A percentile compares a stretch with the other conserved stretches of the same genome.
Evolutionary conservation across 2,797 vertebrate species (phyloP).

Genomic region (Epinephelus awoara): DNA sequence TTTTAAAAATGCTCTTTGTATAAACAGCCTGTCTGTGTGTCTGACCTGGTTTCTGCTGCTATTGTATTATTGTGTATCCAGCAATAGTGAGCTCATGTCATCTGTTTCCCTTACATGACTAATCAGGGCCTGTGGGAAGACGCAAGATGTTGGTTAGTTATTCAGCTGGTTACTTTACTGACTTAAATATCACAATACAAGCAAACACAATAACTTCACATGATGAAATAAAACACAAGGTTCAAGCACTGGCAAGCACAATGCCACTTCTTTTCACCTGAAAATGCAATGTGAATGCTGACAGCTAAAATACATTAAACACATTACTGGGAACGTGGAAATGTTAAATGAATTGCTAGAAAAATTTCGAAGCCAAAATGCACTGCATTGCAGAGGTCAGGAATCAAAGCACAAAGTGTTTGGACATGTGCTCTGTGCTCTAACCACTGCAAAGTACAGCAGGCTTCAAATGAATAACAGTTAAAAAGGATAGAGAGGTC

Average conservation of each 20-base stretch:
- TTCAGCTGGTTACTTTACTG: background rate
- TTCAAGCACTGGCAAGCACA: background rate
- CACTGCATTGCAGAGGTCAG: too few species aligned
- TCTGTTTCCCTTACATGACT: background rate
- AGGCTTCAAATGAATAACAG: too few species aligned
- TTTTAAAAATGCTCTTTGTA: slow-evolving; percentile 9
- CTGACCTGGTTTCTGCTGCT: slow-evolving; percentile 20
- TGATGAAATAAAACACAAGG: background rate
- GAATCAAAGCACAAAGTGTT: too few species aligned
- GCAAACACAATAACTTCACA: background rate
- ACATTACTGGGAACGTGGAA: too few species aligned
- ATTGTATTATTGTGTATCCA: slow-evolving; percentile 2
- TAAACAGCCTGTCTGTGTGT: background rate
- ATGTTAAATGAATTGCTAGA: too few species aligned
- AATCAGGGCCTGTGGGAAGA: background rate
- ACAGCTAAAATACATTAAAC: too few species aligned
- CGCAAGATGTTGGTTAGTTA: background rate
- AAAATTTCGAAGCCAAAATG: too few species aligned
- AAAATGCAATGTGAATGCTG: too few species aligned
- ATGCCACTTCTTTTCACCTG: background rate
- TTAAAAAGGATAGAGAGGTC: too few species aligned
- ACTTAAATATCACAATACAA: background rate
- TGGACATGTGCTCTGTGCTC: too few species aligned
- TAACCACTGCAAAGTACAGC: too few species aligned
- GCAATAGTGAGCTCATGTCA: slow-evolving; percentile 25